phyloP scores from a whole-genome alignment of 1,140 invertebrate genomes.

The Drosophila santomea region DNA sequence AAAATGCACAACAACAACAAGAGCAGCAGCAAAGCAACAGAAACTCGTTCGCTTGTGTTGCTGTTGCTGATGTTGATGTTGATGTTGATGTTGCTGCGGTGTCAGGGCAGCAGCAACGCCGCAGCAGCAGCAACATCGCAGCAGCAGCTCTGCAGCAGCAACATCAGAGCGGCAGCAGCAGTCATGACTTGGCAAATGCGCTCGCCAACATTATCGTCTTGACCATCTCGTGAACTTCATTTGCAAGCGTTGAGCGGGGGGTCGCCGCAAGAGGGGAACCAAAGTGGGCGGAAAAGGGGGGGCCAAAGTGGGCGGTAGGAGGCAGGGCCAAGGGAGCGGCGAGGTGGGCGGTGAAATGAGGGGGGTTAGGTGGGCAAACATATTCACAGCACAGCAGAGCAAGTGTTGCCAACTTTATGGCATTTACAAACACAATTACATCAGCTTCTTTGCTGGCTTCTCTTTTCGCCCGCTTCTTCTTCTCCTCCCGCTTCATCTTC shows the following conservation, averaged over 20 bases:
- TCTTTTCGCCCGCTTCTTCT: constrained; percentile 25
- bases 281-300: too few relatives aligned
- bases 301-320: not conserved
- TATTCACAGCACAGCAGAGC: constrained; percentile 59
- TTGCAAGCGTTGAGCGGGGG: constrained; percentile 62
- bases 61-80: constrained; percentile 46
- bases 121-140: constrained; percentile 21
- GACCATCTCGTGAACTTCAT: constrained; percentile 83
- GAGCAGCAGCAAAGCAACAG: constrained; percentile 43
- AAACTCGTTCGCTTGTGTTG: constrained; percentile 52
- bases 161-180: constrained; percentile 17
- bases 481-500: not conserved
- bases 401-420: constrained; percentile 83
- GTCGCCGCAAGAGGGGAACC: not conserved
- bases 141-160: constrained; percentile 29
- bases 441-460: constrained; percentile 55
- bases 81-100: constrained; percentile 57
- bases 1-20: constrained; percentile 71
- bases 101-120: constrained; percentile 58
- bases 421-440: constrained; percentile 83
- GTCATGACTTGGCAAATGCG: constrained; percentile 79
- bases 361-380: constrained; percentile 47
- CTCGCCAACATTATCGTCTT: constrained; percentile 81
- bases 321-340: not conserved
- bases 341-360: constrained; percentile 12